These are phyloP conservation scores for Leptoclinus maculatus DNA, from an alignment of 2,797 vertebrate genomes.

Conservation along the genomic window DNA sequence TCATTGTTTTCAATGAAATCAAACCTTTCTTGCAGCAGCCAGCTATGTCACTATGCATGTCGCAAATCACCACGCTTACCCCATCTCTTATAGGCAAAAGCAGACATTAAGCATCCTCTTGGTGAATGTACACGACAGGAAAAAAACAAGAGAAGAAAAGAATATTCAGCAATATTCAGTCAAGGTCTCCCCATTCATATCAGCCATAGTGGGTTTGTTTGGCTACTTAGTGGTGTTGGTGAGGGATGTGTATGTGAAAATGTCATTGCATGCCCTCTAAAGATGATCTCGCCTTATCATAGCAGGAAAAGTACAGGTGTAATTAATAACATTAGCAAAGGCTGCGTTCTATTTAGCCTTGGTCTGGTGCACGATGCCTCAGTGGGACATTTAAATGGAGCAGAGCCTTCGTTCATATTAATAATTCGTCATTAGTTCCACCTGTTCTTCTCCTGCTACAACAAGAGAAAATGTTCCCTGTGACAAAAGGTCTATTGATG, in stretches of 20 bases:
- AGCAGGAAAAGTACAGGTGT: background rate
- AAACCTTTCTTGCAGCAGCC: conserved; percentile 1
- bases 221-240: background rate
- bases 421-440: background rate
- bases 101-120: background rate
- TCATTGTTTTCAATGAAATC: conserved; percentile 10
- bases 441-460: conserved; percentile 9
- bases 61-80: conserved; percentile 1
- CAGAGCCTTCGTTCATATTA: background rate
- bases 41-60: conserved; percentile 5
- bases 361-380: background rate
- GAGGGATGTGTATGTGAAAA: background rate
- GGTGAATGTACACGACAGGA: background rate
- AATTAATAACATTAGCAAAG: background rate
- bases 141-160: background rate
- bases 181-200: background rate
- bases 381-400: background rate
- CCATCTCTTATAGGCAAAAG: background rate
- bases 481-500: background rate
- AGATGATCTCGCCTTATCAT: background rate
- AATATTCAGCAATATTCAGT: background rate
- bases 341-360: background rate
- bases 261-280: background rate
- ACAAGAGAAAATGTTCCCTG: background rate
- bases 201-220: background rate